These are phyloP conservation scores for Metallyticus violacea DNA, from an alignment of 2,888 invertebrate species.

Conservation along the genomic window DNA sequence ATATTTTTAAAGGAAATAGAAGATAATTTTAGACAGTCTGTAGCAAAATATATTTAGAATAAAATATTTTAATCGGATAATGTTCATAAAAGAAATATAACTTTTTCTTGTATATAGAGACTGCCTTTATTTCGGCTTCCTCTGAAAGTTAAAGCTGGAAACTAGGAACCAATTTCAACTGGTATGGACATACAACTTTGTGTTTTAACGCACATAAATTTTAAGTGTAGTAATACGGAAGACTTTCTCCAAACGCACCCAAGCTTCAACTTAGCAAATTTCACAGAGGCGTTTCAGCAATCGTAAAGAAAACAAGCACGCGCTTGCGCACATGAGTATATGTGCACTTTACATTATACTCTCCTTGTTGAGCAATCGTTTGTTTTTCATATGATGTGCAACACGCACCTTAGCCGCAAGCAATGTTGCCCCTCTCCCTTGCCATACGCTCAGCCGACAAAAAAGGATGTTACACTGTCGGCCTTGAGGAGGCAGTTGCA, in stretches of 20 bases:
- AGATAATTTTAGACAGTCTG: too few species aligned
- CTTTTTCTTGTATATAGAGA: too few species aligned
- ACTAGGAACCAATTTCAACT: too few species aligned
- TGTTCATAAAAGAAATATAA: too few species aligned
- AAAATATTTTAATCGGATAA: too few species aligned
- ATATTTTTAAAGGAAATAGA: too few species aligned
- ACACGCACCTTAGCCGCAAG: neutral
- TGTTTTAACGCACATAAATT: too few species aligned
- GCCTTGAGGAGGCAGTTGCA: neutral
- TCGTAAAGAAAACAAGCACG: neutral
- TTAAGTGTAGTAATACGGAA: too few species aligned
- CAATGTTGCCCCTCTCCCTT: neutral
- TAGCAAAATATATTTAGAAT: too few species aligned
- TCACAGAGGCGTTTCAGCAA: neutral
- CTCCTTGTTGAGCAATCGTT: neutral
- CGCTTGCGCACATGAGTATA: neutral
- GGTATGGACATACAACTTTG: too few species aligned
- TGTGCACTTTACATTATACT: neutral
- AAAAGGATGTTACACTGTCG: neutral
- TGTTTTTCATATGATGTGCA: neutral
- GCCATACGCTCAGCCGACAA: neutral
- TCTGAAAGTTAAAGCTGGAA: too few species aligned
- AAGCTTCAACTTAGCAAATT: neutral
- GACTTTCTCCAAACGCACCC: neutral
- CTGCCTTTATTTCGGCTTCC: too few species aligned